These are phyloP conservation scores for Heliconius ismenius DNA, from an alignment of 2,888 invertebrate species.

Conservation along the genomic window DNA sequence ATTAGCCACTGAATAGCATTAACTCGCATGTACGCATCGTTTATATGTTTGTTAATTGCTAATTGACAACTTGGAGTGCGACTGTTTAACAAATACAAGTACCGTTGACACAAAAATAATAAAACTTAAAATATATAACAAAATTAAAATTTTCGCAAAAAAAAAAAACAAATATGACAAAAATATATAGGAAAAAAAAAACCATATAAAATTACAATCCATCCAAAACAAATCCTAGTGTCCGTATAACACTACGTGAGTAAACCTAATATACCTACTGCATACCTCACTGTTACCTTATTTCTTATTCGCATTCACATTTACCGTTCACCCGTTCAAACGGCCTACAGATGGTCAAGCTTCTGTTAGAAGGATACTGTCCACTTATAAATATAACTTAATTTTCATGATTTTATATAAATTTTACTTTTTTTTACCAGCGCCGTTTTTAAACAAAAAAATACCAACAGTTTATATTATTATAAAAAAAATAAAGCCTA, in stretches of 20 bases:
- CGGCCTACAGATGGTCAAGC: not conserved
- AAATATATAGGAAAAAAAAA: not conserved
- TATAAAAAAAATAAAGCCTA: not conserved
- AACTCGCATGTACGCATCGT: too few relatives aligned
- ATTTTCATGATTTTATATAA: too few relatives aligned
- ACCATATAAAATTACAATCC: not conserved
- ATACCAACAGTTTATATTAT: not conserved
- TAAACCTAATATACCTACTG: slow-evolving; percentile 1
- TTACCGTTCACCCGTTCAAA: slow-evolving; percentile 19
- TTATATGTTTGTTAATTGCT: not conserved
- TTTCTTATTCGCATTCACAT: slow-evolving; percentile 20
- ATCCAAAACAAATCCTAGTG: not conserved
- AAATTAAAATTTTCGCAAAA: too few relatives aligned
- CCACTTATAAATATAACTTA: too few relatives aligned
- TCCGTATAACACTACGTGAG: too few relatives aligned
- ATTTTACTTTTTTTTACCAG: too few relatives aligned
- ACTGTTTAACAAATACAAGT: not conserved
- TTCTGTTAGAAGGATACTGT: not conserved
- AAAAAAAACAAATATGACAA: not conserved
- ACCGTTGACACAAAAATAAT: too few relatives aligned
- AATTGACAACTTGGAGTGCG: not conserved
- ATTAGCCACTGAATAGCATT: not conserved
- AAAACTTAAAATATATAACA: too few relatives aligned
- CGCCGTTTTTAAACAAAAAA: not conserved
- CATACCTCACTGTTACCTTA: slow-evolving; percentile 21